Evolutionary conservation across 2,113 vertebrate species (phyloP).

Genomic region (Buteo buteo): DNA sequence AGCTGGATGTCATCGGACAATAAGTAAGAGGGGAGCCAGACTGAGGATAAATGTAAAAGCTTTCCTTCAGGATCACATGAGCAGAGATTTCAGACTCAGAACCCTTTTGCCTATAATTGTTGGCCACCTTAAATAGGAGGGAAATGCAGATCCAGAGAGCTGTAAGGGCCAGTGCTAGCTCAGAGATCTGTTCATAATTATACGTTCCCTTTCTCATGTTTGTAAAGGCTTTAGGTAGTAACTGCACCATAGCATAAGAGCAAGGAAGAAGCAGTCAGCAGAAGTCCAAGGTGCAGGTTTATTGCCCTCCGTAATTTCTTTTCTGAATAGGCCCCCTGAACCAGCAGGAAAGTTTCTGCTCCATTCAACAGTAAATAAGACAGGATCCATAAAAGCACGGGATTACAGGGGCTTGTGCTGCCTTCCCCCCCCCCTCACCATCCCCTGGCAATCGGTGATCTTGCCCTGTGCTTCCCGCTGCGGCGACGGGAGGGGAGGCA

Average conservation of each 20-base stretch:
- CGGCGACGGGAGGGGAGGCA: background rate
- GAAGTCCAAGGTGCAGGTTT: constrained; percentile 19
- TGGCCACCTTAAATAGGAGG: background rate
- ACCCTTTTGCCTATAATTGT: background rate
- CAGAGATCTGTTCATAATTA: background rate
- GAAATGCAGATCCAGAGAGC: background rate
- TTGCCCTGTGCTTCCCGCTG: background rate
- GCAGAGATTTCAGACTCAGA: background rate
- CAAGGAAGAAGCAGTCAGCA: background rate
- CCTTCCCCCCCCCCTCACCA: rapidly evolving
- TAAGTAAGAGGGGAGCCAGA: background rate
- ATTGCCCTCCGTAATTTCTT: background rate
- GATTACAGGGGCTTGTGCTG: background rate
- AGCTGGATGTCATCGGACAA: background rate
- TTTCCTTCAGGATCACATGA: background rate
- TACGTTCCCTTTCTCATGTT: background rate
- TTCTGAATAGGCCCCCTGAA: background rate
- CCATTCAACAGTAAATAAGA: background rate
- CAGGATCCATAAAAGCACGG: background rate
- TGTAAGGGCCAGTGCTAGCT: background rate
- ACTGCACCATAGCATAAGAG: background rate
- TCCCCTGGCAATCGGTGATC: background rate
- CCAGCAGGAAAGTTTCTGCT: background rate
- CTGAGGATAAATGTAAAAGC: background rate
- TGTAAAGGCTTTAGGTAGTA: background rate